phyloP scores from a whole-genome alignment of 2,113 vertebrate species.

The Malaclemys terrapin region DNA sequence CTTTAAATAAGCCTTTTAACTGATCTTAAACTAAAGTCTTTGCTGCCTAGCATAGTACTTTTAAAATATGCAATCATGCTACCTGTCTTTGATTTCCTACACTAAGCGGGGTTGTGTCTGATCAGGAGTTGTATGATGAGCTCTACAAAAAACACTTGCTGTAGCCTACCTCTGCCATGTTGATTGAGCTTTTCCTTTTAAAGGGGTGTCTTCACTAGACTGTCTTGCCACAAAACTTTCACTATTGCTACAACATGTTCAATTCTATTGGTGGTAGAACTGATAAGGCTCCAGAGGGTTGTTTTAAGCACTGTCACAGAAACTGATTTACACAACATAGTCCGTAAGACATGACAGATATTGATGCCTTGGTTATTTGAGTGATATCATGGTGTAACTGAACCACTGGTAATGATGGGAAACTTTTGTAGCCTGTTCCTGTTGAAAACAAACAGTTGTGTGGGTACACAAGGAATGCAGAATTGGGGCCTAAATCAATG shows the following conservation, averaged over 20 bases:
- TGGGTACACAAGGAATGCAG: not conserved
- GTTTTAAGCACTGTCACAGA: not conserved
- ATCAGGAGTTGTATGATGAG: not conserved
- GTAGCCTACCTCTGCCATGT: not conserved
- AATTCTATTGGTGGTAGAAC: fast-evolving
- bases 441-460: not conserved
- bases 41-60: not conserved
- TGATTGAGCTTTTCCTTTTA: not conserved
- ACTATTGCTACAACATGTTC: fast-evolving
- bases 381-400: fast-evolving
- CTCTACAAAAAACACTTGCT: not conserved
- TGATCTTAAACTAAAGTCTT: not conserved
- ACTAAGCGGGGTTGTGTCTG: fast-evolving
- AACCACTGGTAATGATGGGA: not conserved
- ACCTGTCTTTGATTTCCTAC: not conserved
- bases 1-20: not conserved
- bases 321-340: fast-evolving
- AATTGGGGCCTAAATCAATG: not conserved
- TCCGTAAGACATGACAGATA: not conserved
- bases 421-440: not conserved
- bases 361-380: not conserved
- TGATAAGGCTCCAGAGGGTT: not conserved
- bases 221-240: not conserved
- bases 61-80: not conserved
- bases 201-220: not conserved